Percentiles rank a stretch among this genome's conserved stretches.
These are phyloP conservation scores for Fopius arisanus DNA, from an alignment of 1,140 invertebrate genomes.

Conservation along the genomic window DNA sequence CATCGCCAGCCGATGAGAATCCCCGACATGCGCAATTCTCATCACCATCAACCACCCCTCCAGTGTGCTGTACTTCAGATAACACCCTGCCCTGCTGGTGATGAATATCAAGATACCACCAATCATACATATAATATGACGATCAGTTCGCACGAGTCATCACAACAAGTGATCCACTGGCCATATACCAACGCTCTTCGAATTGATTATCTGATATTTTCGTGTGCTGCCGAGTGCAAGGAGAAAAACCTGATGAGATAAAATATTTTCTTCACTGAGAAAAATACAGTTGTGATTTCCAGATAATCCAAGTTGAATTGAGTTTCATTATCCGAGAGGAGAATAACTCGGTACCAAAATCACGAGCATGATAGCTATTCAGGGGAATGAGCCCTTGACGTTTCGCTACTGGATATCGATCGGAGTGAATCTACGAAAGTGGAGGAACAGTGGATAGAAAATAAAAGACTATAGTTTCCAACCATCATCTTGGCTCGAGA, in stretches of 20 bases:
- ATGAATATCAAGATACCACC: neutral
- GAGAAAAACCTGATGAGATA: too few species aligned
- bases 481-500: slow-evolving; percentile 1
- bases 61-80: neutral
- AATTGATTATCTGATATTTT: too few species aligned
- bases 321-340: neutral
- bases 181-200: too few species aligned
- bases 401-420: slow-evolving; percentile 6
- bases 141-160: neutral
- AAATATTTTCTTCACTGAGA: too few species aligned
- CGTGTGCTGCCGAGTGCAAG: too few species aligned
- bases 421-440: neutral
- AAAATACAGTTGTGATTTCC: too few species aligned
- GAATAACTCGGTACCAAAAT: too few species aligned
- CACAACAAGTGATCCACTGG: neutral
- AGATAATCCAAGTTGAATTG: too few species aligned
- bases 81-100: neutral
- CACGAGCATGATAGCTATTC: neutral
- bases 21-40: slow-evolving; percentile 9
- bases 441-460: neutral
- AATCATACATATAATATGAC: neutral
- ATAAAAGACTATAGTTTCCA: neutral
- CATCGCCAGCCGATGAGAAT: neutral
- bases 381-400: neutral
- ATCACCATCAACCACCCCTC: neutral